Percentiles rank a stretch among this genome's conserved stretches.
Evolutionary conservation across 1,140 invertebrate species (phyloP).

Genomic region (Acromyrmex heyeri): DNA sequence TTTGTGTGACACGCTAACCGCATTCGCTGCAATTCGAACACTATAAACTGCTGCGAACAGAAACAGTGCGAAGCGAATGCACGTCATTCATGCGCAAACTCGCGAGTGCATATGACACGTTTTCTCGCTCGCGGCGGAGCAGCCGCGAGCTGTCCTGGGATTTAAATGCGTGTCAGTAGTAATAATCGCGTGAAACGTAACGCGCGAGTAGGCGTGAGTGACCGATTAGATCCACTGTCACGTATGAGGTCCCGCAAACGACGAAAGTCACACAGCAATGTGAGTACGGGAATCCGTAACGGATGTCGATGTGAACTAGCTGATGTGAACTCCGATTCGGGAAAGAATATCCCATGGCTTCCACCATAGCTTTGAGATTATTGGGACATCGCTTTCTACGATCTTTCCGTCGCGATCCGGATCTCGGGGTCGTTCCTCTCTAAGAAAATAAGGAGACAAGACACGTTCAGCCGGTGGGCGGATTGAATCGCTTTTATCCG

Average conservation of each 20-base stretch:
- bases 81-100: background rate
- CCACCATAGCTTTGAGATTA: background rate
- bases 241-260: constrained; percentile 23
- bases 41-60: too few species aligned
- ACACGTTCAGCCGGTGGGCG: background rate
- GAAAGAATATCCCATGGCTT: background rate
- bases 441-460: background rate
- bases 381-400: background rate
- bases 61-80: too few species aligned
- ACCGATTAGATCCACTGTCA: constrained; percentile 53
- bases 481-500: background rate
- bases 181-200: constrained; percentile 64
- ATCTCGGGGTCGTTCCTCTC: background rate
- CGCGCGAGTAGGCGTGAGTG: constrained; percentile 59
- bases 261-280: constrained; percentile 14
- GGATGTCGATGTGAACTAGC: background rate
- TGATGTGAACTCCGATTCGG: background rate
- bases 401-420: background rate
- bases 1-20: constrained; percentile 74
- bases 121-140: background rate
- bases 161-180: constrained; percentile 32
- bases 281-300: background rate
- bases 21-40: background rate
- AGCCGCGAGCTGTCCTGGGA: constrained; percentile 6
- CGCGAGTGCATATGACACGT: background rate